These are phyloP conservation scores for Leuctra nigra DNA, from an alignment of 2,888 invertebrate species.

Conservation along the genomic window DNA sequence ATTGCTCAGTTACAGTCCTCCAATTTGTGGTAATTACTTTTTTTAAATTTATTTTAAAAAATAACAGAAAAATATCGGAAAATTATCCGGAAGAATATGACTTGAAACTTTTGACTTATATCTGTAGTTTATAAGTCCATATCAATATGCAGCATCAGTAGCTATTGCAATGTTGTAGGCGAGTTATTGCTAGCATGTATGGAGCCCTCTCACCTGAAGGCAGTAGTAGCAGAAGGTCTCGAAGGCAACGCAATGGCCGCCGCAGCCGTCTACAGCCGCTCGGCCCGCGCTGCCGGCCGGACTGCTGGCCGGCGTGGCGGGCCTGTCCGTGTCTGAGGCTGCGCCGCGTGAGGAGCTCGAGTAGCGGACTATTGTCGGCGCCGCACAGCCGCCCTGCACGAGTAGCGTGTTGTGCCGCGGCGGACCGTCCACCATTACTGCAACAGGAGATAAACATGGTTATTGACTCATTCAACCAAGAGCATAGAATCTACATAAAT, in stretches of 20 bases:
- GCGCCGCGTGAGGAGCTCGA: slow-evolving; percentile 23
- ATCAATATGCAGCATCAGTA: too few relatives aligned
- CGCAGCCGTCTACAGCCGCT: slow-evolving; percentile 57
- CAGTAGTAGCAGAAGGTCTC: slow-evolving; percentile 66
- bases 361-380: slow-evolving; percentile 11
- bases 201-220: slow-evolving; percentile 56
- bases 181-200: too few relatives aligned
- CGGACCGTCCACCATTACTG: slow-evolving; percentile 17
- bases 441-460: too few relatives aligned
- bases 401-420: slow-evolving; percentile 1
- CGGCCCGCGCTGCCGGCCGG: slow-evolving; percentile 40
- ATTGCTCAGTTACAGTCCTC: too few relatives aligned
- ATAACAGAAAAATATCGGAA: too few relatives aligned
- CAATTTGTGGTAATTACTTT: too few relatives aligned
- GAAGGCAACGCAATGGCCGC: slow-evolving; percentile 61
- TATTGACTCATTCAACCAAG: background rate
- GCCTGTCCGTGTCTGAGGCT: slow-evolving; percentile 28
- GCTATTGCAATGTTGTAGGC: too few relatives aligned
- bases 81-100: too few relatives aligned
- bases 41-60: too few relatives aligned
- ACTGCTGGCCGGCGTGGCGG: slow-evolving; percentile 37
- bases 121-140: too few relatives aligned
- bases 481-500: background rate
- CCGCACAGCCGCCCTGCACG: background rate
- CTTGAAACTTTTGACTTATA: too few relatives aligned